Evolutionary conservation across 2,888 invertebrate species (phyloP).

Genomic region (Amblyteles armatorius): DNA sequence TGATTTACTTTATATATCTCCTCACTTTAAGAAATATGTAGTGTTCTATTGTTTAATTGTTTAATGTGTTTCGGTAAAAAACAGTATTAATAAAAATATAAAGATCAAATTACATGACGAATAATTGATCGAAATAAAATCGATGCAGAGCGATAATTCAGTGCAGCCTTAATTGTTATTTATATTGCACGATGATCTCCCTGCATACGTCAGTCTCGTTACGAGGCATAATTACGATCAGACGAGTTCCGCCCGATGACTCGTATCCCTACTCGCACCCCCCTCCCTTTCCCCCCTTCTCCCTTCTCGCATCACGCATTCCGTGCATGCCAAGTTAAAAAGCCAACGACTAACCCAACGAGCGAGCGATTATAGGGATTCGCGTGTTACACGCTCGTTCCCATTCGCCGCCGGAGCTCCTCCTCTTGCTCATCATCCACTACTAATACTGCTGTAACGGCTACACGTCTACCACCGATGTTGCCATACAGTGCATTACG

Average conservation of each 20-base stretch:
- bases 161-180: constrained; percentile 53
- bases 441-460: not conserved
- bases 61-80: too few species aligned
- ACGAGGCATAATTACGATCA: constrained; percentile 58
- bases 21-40: too few species aligned
- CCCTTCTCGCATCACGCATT: constrained; percentile 7
- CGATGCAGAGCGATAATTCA: constrained; percentile 30
- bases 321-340: constrained; percentile 57
- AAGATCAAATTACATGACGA: too few species aligned
- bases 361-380: constrained; percentile 71
- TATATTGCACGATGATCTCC: constrained; percentile 47
- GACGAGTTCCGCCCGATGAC: constrained; percentile 60
- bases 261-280: constrained; percentile 6
- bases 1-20: too few species aligned
- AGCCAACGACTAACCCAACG: constrained; percentile 57
- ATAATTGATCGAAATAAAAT: not conserved
- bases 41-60: too few species aligned
- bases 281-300: not conserved
- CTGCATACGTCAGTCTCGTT: constrained; percentile 47
- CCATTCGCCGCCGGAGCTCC: constrained; percentile 58
- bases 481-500: not conserved
- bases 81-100: too few species aligned
- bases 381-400: constrained; percentile 77
- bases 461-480: not conserved
- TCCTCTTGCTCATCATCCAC: constrained; percentile 25